Base-by-base conservation (phyloP, 2,113 vertebrate genomes). In the Hippocampus abdominalis region DNA sequence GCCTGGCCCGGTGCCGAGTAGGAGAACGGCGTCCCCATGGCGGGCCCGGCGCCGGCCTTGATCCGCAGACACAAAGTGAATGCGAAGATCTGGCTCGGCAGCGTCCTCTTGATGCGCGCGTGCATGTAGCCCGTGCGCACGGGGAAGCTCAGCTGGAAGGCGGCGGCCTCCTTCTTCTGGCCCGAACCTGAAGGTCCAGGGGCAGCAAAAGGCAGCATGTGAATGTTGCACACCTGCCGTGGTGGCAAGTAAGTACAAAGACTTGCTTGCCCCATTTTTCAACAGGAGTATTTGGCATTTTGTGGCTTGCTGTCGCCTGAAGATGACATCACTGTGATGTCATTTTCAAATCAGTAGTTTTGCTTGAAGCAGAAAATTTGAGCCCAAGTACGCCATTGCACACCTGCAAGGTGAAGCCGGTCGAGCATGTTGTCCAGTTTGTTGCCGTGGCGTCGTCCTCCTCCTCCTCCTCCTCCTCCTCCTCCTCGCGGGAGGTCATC, bases 101-200 rank as follows among this genome's bases (percentile, higher is more conserved):
- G 86, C 2, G 91, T 91, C 69, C 53, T 88, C 85, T 90, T 93
- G 70, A 92, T n/a, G 0, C 84, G 82, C 1, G 90, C 91, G 8
- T 91, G 90, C 92, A 93, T 93, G 84, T 93, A 93, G 86, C 93
- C 92, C 20, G 88, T 93, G 51, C 91, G 89, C 81, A 93, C 89
- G 40, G 93, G 93, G 81, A 93, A 93, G 61, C 90, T 90, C 64
- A 93, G 89, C 84, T 93, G 89, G 74, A 93, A 93, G 25, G 77
- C 77, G 7, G 88, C 88, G 0, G 76, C 78, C 56, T 66, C 81
- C 63, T 75, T 79, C 36, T 75, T 89, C 69, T 79, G 91, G 65
- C 53, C 75, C 8, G 83, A 69, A 54, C 83, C 92, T 92, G 89
- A 36, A 61, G 42, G 59, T 54, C 36, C 53, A 49, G 46, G 44